Evolutionary conservation across 2,797 vertebrate genomes (phyloP).

Genomic region (Margarornis squamiger): DNA sequence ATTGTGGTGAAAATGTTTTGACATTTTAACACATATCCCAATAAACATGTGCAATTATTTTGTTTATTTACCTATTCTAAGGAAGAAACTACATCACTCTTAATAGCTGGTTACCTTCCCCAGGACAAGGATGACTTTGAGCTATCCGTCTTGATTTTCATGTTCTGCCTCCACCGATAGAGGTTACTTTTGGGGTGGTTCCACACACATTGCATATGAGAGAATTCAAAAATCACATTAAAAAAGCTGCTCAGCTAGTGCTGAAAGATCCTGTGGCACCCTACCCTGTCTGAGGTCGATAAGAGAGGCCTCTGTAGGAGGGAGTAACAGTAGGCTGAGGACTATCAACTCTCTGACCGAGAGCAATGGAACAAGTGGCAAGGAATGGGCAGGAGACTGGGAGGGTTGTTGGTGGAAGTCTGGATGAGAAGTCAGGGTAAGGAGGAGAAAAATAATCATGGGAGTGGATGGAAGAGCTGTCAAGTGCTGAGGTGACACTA

Average conservation of each 20-base stretch:
- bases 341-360: background rate
- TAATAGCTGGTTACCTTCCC: constrained; percentile 2
- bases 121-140: background rate
- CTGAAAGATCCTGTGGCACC: background rate
- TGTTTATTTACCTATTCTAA: constrained; percentile 59
- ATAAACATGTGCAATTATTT: constrained; percentile 44
- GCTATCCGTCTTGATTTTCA: background rate
- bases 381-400: rapidly evolving
- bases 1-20: constrained; percentile 53
- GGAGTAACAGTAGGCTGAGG: background rate
- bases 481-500: background rate
- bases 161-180: background rate
- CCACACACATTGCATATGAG: background rate
- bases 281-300: no score
- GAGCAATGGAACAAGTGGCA: background rate
- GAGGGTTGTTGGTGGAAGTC: background rate
- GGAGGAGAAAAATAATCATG: background rate
- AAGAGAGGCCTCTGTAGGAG: background rate
- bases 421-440: background rate
- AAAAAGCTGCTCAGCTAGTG: background rate
- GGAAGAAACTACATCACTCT: constrained; percentile 9
- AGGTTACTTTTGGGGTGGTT: background rate
- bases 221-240: background rate
- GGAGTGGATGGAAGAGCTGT: background rate
- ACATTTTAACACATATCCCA: constrained; percentile 45